Percentiles rank a stretch among this genome's conserved stretches.
These are phyloP conservation scores for Formica aserva DNA, from an alignment of 2,888 invertebrate genomes.

Conservation along the genomic window DNA sequence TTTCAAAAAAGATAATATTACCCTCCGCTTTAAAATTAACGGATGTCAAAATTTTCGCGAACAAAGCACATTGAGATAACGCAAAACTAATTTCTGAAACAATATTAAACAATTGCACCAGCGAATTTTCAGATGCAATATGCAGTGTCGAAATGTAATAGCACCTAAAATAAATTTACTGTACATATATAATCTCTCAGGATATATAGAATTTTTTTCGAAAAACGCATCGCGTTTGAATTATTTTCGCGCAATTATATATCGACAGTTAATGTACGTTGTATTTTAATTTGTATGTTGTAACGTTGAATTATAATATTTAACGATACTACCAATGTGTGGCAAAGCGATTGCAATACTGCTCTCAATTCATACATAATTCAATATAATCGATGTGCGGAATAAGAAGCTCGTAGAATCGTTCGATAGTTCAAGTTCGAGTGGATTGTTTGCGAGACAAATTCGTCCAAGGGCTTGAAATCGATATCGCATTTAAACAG, in stretches of 20 bases:
- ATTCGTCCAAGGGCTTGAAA: not conserved
- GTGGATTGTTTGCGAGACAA: constrained; percentile 13
- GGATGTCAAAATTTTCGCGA: not conserved
- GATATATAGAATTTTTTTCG: not conserved
- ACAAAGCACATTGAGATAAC: constrained; percentile 1
- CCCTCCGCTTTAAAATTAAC: constrained; percentile 20
- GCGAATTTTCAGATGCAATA: constrained; percentile 16
- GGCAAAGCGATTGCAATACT: not conserved
- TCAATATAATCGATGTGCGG: not conserved
- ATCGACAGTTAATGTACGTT: not conserved
- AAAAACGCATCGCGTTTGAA: not conserved
- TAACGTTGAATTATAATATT: constrained; percentile 7
- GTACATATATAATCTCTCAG: not conserved
- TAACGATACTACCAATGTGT: not conserved
- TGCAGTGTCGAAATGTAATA: not conserved
- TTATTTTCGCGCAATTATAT: constrained; percentile 1
- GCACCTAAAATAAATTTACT: not conserved
- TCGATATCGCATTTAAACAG: not conserved
- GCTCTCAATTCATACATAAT: not conserved
- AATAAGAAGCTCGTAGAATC: not conserved
- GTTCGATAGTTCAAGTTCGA: not conserved
- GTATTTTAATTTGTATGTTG: constrained; percentile 15
- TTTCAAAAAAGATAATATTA: not conserved
- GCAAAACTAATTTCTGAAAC: constrained; percentile 3
- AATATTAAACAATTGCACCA: not conserved